A percentile compares a stretch with the other conserved stretches of the same genome.
Conservation (phyloP, 2,888 invertebrate genomes). For the Spodoptera picta region DNA sequence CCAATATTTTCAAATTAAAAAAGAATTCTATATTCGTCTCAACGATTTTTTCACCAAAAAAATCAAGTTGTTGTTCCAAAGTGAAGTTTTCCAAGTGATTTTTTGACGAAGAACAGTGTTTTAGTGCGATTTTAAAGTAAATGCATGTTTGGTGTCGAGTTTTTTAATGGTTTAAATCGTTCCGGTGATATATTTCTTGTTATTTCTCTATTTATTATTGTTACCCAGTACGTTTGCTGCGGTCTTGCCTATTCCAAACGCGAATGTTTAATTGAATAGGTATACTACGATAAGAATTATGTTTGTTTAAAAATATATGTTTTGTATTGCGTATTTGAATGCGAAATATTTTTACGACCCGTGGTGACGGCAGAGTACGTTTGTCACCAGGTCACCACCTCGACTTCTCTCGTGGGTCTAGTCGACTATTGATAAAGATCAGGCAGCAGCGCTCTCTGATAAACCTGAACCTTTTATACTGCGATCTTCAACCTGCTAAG, state of each 20-base stretch:
- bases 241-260: constrained; percentile 7
- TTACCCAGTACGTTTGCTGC: constrained; percentile 19
- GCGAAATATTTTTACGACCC: too few species aligned
- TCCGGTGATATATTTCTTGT: constrained; percentile 68
- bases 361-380: too few species aligned
- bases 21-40: constrained; percentile 43
- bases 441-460: too few species aligned
- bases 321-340: constrained; percentile 33
- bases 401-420: too few species aligned
- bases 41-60: constrained; percentile 28
- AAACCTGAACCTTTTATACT: too few species aligned
- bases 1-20: constrained; percentile 34
- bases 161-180: constrained; percentile 64
- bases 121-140: constrained; percentile 5
- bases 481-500: too few species aligned
- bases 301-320: constrained; percentile 33
- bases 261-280: constrained; percentile 40
- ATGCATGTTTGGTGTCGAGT: constrained; percentile 20
- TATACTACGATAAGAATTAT: constrained; percentile 37
- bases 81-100: constrained; percentile 26
- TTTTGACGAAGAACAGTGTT: constrained; percentile 20
- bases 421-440: too few species aligned
- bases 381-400: too few species aligned
- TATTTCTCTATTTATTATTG: constrained; percentile 43
- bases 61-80: constrained; percentile 9